Evolutionary conservation across 2,888 invertebrate genomes (phyloP).

Genomic region (Philhelius pedissequus): DNA sequence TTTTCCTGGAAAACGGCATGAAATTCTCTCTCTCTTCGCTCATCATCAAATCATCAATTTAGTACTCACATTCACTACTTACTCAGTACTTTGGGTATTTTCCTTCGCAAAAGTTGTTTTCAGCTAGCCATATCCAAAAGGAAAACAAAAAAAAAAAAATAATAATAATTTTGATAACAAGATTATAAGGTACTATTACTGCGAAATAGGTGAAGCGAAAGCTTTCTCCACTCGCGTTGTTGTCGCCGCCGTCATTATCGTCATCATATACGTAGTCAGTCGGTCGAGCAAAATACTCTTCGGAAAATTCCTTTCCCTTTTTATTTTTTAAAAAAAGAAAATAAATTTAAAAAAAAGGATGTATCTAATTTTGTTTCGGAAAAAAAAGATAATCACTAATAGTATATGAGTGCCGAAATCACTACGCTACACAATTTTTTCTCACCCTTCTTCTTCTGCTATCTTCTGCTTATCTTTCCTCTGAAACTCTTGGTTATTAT

Average conservation of each 20-base stretch:
- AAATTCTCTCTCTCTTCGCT: neutral
- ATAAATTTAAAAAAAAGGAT: neutral
- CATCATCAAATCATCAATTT: neutral
- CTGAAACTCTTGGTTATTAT: slow-evolving; percentile 18
- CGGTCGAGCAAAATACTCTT: slow-evolving; percentile 4
- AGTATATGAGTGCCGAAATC: slow-evolving; percentile 63
- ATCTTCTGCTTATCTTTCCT: slow-evolving; percentile 32
- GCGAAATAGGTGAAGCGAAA: slow-evolving; percentile 28
- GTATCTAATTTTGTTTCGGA: neutral
- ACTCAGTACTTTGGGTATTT: slow-evolving; percentile 49
- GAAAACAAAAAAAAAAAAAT: neutral
- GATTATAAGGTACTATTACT: slow-evolving; percentile 24
- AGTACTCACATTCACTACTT: slow-evolving; percentile 19
- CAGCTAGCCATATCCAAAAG: neutral
- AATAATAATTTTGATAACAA: slow-evolving; percentile 22
- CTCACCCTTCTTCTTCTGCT: slow-evolving; percentile 57
- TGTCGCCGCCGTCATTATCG: neutral
- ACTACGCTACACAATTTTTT: slow-evolving; percentile 38
- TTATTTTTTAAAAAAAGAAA: neutral
- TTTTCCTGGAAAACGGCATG: slow-evolving; percentile 1
- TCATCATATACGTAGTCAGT: neutral
- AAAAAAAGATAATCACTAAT: slow-evolving; percentile 19
- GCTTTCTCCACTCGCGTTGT: neutral
- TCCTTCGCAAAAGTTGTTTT: slow-evolving; percentile 36
- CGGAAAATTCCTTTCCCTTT: slow-evolving; percentile 21